Base-by-base conservation (phyloP, 2,113 vertebrate species). In the Centropristis striata region DNA sequence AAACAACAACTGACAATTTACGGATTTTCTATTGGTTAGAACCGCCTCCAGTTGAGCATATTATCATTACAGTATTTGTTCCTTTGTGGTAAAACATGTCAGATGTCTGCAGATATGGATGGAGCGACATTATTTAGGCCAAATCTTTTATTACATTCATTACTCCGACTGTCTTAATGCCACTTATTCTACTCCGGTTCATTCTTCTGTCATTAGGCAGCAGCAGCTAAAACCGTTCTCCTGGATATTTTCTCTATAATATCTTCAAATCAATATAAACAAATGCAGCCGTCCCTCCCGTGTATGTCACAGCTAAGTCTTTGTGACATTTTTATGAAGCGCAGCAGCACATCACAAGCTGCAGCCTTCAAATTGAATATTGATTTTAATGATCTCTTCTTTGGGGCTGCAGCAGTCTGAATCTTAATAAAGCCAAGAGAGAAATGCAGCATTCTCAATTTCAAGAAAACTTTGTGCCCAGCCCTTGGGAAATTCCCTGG, bases 321-420 rank as follows among this genome's bases (percentile, higher is more conserved):
- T 58, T 88, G 44, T 82, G 85, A 89, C 78, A 80, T 81, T 86
- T 89, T 86, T 83, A 88, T 86, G 90, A 80, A 84, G 68, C 67
- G 12, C 60, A 46, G 78, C 49, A 23, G 44, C 39, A 63, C 71
- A 75, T 81, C 80, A 79, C 74, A 69, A 44, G 55, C 71, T 64
- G 72, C 63, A 49, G 57, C 59, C 53, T 64, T 75, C 81, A 85
- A 84, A 88, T 85, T 91, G 83, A 86, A 90, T 91, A 86, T 88
- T 74, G 81, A 91, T 88, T 89, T 58, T 80, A 89, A 91, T 91
- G 87, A 91, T 87, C 82, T 79, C 61, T 78, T 86, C 61, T 89
- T 85, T 66, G 44, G 77, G 42, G 82, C 89, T 81, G 73, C 80
- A 76, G 67, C 65, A 78, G 73, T 79, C 80, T 85, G 77, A 91